Conservation (phyloP, 2,113 vertebrate species). For the Mobula birostris region DNA sequence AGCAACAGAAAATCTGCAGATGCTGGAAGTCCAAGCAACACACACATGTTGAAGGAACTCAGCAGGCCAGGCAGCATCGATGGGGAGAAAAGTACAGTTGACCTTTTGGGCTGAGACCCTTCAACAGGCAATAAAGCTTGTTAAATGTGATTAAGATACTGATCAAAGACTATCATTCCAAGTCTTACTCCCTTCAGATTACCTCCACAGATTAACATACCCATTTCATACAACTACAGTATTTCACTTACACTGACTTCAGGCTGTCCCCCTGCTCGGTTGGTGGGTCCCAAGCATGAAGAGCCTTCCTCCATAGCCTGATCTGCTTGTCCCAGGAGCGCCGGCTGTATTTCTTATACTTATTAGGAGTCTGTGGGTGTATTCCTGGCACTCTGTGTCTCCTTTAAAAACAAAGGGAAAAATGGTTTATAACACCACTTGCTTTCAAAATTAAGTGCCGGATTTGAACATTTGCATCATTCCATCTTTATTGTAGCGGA, state of each 20-base stretch:
- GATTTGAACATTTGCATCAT: not conserved
- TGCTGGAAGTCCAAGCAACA: no score
- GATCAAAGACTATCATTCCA: not conserved
- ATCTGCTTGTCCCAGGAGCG: conserved; percentile 80
- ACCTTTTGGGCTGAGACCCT: no score
- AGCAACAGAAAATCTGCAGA: no score
- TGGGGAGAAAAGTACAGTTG: no score
- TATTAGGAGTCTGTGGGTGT: conserved; percentile 76
- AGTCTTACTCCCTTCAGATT: not conserved
- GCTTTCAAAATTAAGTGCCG: not conserved
- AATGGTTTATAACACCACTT: not conserved
- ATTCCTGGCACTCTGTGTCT: conserved; percentile 56
- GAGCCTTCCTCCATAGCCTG: conserved; percentile 68
- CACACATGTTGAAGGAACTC: no score
- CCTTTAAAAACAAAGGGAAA: conserved; percentile 45
- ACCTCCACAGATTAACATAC: not conserved
- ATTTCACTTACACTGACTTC: conserved; percentile 2
- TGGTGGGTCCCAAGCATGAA: conserved; percentile 72
- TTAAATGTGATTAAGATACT: not conserved
- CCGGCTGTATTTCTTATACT: conserved; percentile 71
- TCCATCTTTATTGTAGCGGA: not conserved
- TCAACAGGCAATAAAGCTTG: not conserved
- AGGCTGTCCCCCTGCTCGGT: conserved; percentile 21
- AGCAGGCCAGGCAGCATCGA: no score
- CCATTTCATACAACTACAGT: not conserved